Percentiles rank a stretch among this genome's conserved stretches.
Evolutionary conservation across 2,113 vertebrate genomes (phyloP).

Genomic region (Tyto alba): DNA sequence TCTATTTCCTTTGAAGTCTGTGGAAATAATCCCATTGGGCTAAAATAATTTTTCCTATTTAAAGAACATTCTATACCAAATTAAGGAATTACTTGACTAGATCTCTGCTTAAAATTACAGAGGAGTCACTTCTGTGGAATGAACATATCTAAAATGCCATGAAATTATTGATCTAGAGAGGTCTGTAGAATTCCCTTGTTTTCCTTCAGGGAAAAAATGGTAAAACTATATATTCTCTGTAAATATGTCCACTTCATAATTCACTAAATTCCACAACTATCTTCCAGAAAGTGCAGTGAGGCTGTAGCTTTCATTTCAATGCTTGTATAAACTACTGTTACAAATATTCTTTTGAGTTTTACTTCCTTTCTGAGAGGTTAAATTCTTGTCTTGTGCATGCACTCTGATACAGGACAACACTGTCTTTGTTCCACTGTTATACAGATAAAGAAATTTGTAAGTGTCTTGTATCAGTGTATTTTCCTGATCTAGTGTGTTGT

Average conservation of each 20-base stretch:
- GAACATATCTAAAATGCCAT: background rate
- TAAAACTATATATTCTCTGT: background rate
- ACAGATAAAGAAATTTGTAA: background rate
- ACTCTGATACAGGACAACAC: background rate
- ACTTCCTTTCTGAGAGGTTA: background rate
- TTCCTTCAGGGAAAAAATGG: background rate
- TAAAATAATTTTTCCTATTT: background rate
- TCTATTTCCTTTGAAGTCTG: background rate
- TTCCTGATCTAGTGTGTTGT: background rate
- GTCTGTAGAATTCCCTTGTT: background rate
- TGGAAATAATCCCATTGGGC: background rate
- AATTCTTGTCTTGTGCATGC: background rate
- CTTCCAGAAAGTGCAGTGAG: background rate
- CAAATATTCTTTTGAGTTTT: background rate
- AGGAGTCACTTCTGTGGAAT: background rate
- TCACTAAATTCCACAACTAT: background rate
- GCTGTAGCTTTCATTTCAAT: background rate
- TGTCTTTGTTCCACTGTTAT: background rate
- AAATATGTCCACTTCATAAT: background rate
- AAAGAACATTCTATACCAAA: background rate
- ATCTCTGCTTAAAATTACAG: background rate
- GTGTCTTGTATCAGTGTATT: background rate
- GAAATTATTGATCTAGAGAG: background rate
- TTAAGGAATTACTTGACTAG: background rate
- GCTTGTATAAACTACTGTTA: background rate